Base-by-base conservation (phyloP, 2,888 invertebrate species). In the Nomada ruficornis region DNA sequence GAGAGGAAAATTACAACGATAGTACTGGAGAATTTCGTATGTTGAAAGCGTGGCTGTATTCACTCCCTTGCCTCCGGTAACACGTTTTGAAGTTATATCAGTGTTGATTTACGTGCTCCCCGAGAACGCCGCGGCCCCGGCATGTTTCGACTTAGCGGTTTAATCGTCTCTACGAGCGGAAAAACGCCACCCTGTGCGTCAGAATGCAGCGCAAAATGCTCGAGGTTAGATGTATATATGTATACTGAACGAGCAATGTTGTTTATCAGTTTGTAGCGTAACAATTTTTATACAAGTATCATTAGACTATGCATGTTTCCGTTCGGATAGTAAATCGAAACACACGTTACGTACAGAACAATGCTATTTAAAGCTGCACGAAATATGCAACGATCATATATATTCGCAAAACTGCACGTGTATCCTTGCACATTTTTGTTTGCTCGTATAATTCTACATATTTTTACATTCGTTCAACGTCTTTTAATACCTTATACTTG, bases 61-160 rank as follows among this genome's bases (percentile, higher is more conserved):
- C 59, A 54, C 50, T 26, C 3, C 26, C 65, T 47, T 47, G 50
- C 67, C 55, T 72, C 71, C 68, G 57, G 71, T 71, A 55, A 59
- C 67, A 70, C 55, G 63, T 36, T 55, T 64, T 67, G 59, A 42
- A 75, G 82, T 80, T 72, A 55, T 71, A 50, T 55, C n/a, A 23
- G 57, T 69, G 84, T 84, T 89, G 88, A 89, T 89, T 88, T 89
- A 87, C 86, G 86, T 87, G 86, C 85, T 89, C 85, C 71, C 68
- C 84, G 55, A 59, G 62, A 26, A 62, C 44, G 60, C 47, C 73
- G 77, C 73, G 80, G 83, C 82, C 79, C 77, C 87, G 79, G 78
- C 86, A 79, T 86, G 84, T 85, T 83, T 77, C 85, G 80, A 77
- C 83, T 86, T 82, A 68, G 73, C 72, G 83, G 83, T 85, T 88